phyloP scores from a whole-genome alignment of 2,797 vertebrate species.

The Dryobates pubescens region DNA sequence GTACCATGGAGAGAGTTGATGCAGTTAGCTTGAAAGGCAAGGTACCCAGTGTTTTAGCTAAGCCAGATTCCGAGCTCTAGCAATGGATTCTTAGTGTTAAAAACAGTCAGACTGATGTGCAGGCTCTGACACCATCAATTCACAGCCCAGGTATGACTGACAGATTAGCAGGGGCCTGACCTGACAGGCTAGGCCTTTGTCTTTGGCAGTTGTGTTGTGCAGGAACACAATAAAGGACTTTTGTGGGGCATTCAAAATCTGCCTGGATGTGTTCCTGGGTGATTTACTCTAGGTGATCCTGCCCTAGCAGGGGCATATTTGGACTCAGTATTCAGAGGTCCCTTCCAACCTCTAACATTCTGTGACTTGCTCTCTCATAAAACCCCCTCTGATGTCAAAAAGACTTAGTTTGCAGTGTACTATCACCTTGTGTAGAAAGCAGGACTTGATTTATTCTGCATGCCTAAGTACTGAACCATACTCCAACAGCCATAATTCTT shows the following conservation, averaged over 20 bases:
- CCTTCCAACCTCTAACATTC: too few relatives aligned
- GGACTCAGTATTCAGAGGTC: too few relatives aligned
- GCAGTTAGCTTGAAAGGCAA: background rate
- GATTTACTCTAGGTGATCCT: too few relatives aligned
- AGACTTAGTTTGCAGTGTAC: background rate
- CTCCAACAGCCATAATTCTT: fast-evolving
- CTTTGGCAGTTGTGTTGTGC: background rate
- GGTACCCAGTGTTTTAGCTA: background rate
- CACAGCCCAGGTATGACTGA: background rate
- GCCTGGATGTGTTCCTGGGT: too few relatives aligned
- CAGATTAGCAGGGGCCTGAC: background rate
- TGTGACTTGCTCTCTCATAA: background rate
- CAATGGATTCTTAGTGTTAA: background rate
- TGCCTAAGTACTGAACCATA: background rate
- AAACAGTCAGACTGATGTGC: background rate
- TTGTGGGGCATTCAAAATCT: too few relatives aligned
- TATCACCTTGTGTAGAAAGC: background rate
- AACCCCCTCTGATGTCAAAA: background rate
- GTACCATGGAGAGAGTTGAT: background rate
- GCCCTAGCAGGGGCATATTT: too few relatives aligned
- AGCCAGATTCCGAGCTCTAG: background rate
- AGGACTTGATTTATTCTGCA: background rate
- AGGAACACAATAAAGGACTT: too few relatives aligned
- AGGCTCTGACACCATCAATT: background rate
- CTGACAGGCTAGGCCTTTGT: background rate